Evolutionary conservation across 2,113 vertebrate genomes (phyloP), one percentile per base, ranked within the genome.

Genomic region (Gallinago paraguaiae): DNA sequence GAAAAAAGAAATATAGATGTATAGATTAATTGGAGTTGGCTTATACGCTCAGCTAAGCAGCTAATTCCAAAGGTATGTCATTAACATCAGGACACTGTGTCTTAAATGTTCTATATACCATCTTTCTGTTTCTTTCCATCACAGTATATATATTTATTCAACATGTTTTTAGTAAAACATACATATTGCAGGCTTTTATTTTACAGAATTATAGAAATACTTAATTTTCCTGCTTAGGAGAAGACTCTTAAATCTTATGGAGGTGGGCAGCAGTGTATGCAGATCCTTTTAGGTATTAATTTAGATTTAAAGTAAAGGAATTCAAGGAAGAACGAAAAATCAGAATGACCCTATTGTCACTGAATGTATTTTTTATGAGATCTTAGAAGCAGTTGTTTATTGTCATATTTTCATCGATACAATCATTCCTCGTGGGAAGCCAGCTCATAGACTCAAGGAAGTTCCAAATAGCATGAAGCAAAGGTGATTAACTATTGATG

Each of bases 1-100:
- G 97, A 94, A 97, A 98, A 96, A 98, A 94, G 97, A 98, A 95
- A 96, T 65, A 94, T 69, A 95, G 86, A 96, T 92, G 95, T 72
- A 94, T n/a, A 93, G 74, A 88, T 98, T 94, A 98, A 96, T 78
- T 71, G 27, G 35, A 83, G 56, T 94, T 94, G 72, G 46, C 78
- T 96, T 90, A 71, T 30, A 96, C 17, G 83, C 75, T 78, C 17
- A 15, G 57, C 45, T 92, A 92, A 94, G 75, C 63, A 90, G 61
- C 70, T 75, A 95, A 78, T 88, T 80, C 71, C 77, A 69, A 94
- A 91, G n/a, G 37, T 70, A 81, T 43, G 60, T 85, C 70, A 85
- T 89, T 88, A 95, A 90, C 60, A 74, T 68, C 41, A 95, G 87
- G 28, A 71, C 41, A 81, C 50, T 23, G 48, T 39, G 27, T 35